A percentile compares a stretch with the other conserved stretches of the same genome.
These are phyloP conservation scores for Telmatochromis brachygnathus DNA, from an alignment of 2,113 vertebrate species.

Conservation along the genomic window DNA sequence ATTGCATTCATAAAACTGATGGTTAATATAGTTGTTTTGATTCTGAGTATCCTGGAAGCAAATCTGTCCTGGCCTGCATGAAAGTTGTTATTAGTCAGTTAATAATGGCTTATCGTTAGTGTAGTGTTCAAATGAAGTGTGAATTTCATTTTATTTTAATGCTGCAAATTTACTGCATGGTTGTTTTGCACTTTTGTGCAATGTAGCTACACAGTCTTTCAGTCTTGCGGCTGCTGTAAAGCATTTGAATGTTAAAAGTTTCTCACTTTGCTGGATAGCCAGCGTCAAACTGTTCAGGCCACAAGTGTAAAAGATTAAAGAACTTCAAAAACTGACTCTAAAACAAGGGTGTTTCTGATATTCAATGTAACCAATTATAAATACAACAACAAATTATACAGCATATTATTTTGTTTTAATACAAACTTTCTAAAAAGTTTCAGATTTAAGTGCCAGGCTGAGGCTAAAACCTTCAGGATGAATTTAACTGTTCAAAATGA, in stretches of 20 bases:
- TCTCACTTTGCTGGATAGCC: rapidly evolving
- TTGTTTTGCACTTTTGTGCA: neutral
- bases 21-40: neutral
- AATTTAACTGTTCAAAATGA: neutral
- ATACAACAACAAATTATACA: neutral
- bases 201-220: neutral
- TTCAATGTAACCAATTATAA: neutral
- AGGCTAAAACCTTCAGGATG: neutral
- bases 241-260: neutral
- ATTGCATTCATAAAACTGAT: neutral
- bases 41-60: neutral
- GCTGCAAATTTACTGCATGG: neutral
- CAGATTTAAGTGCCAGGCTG: neutral
- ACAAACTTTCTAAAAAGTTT: neutral
- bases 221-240: rapidly evolving
- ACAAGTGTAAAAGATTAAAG: rapidly evolving
- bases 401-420: neutral
- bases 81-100: neutral
- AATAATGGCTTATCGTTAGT: rapidly evolving
- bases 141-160: neutral
- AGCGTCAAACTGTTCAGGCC: rapidly evolving
- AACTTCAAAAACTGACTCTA: rapidly evolving
- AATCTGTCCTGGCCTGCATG: neutral
- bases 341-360: neutral
- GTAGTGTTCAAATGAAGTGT: neutral